A percentile compares a stretch with the other conserved stretches of the same genome.
Evolutionary conservation across 2,113 vertebrate genomes (phyloP).

Genomic region (Ceratotherium simum): DNA sequence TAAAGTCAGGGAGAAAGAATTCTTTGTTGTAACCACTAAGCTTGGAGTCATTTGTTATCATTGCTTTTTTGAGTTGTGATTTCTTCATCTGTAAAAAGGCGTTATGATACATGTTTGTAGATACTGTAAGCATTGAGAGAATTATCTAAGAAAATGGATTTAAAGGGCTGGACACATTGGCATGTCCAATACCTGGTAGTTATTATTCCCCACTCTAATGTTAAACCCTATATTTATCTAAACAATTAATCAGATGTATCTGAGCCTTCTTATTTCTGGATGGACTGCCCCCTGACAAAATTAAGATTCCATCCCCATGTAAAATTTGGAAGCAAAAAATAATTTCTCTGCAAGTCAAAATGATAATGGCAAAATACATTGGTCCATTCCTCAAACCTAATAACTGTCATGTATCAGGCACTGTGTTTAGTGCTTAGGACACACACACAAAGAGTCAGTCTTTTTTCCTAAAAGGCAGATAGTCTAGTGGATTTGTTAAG

Average conservation of each 20-base stretch:
- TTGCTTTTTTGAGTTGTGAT: neutral
- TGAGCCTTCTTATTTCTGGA: neutral
- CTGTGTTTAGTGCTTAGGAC: neutral
- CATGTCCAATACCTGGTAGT: neutral
- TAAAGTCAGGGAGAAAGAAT: neutral
- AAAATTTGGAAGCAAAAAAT: neutral
- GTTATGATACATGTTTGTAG: neutral
- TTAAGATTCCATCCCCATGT: neutral
- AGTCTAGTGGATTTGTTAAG: neutral
- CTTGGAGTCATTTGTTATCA: neutral
- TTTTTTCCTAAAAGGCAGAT: neutral
- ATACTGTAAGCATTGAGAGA: neutral
- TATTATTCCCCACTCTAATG: neutral
- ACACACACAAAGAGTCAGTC: neutral
- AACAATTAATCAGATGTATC: neutral
- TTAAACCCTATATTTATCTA: neutral
- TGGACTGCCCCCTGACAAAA: neutral
- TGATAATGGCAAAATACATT: neutral
- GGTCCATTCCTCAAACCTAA: neutral
- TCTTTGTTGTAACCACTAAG: neutral
- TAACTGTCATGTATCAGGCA: neutral
- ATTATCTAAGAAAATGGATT: neutral
- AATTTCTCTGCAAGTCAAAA: constrained; percentile 7
- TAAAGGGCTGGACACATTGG: neutral
- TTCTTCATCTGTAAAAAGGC: neutral